Evolutionary conservation across 2,888 invertebrate species (phyloP), one percentile per base, ranked within the genome.

Genomic region (Eristalis tenax): DNA sequence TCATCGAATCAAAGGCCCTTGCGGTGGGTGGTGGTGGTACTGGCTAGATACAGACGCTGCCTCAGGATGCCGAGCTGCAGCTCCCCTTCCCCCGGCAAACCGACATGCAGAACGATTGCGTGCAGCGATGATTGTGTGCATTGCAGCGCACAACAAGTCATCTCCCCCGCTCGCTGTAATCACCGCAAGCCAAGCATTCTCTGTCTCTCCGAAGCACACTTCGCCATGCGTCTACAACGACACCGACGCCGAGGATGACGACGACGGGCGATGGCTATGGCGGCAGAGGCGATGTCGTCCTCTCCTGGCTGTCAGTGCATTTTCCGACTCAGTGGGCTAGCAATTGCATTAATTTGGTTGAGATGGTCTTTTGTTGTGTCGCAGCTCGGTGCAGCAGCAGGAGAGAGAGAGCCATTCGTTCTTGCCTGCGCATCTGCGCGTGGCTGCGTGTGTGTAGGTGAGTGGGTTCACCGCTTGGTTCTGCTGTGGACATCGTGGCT

Each of bases 261-360:
- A 61, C 23, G 40, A 22, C 28, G 35, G n/a, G 65, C 15, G 56
- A 66, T 22, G 32, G 26, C 28, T 40, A 68, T 22, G 74, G 50
- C 40, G 68, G 40, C 70, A 35, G 43, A 18, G 50, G 50, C 70
- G 23, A 56, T 50, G 57, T 76, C 64, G 15, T 57, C 66, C 78
- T 56, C 32, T 38, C 61, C 70, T 78, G 63, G 65, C 75, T 71
- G 82, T 83, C 82, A 75, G 83, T 86, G 78, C 83, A 86, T 86
- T 86, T 86, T 86, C 86, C 86, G 83, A 75, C 86, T 75, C 86
- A 83, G 78, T 86, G 86, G 83, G 78, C 83, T 78, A 83, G 83
- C 83, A 78, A 86, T 87, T 83, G 83, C 87, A 87, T 87, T 80
- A 87, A 87, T 83, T 83, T 87, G 87, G 79, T 87, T 87, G 79